Percentiles rank a stretch among this genome's conserved stretches.
Evolutionary conservation across 2,888 invertebrate species (phyloP).

Genomic region (Hirtodrosophila duncani): DNA sequence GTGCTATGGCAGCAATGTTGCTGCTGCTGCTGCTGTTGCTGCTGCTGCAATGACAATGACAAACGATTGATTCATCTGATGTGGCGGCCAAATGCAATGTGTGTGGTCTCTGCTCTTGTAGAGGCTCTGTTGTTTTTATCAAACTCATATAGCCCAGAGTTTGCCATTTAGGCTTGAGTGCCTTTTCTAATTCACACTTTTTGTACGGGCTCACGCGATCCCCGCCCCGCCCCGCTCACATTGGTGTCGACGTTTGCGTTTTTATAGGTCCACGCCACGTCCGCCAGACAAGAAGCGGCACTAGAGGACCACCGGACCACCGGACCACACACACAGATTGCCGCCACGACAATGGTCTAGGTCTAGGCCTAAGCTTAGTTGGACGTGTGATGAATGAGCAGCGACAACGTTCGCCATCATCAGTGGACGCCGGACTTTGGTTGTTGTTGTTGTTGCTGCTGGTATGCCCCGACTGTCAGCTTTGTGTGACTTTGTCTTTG

Average conservation of each 20-base stretch:
- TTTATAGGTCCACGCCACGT: slow-evolving; percentile 43
- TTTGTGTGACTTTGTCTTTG: slow-evolving; percentile 65
- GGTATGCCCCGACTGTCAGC: slow-evolving; percentile 54
- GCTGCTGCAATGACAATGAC: slow-evolving; percentile 47
- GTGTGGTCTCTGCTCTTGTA: slow-evolving; percentile 29
- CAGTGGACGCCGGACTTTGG: too few relatives aligned
- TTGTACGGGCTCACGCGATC: slow-evolving; percentile 16
- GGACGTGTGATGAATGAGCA: slow-evolving; percentile 66
- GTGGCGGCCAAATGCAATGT: slow-evolving; percentile 7
- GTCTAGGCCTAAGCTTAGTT: slow-evolving; percentile 37
- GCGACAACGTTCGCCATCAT: slow-evolving; percentile 38
- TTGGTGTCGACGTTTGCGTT: slow-evolving; percentile 59
- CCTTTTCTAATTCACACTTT: slow-evolving; percentile 70
- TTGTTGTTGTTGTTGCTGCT: too few relatives aligned
- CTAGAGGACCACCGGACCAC: slow-evolving; percentile 18
- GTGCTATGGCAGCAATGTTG: slow-evolving; percentile 48
- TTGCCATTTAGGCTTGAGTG: slow-evolving; percentile 66
- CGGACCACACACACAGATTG: slow-evolving; percentile 15
- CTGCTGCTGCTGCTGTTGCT: background rate
- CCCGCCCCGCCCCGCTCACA: slow-evolving; percentile 4
- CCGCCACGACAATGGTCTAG: slow-evolving; percentile 23
- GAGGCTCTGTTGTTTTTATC: slow-evolving; percentile 5
- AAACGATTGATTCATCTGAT: slow-evolving; percentile 59
- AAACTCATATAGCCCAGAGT: slow-evolving; percentile 41
- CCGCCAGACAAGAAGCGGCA: slow-evolving; percentile 14